phyloP scores from a whole-genome alignment of 2,888 invertebrate genomes.

The Hypolimnas misippus region DNA sequence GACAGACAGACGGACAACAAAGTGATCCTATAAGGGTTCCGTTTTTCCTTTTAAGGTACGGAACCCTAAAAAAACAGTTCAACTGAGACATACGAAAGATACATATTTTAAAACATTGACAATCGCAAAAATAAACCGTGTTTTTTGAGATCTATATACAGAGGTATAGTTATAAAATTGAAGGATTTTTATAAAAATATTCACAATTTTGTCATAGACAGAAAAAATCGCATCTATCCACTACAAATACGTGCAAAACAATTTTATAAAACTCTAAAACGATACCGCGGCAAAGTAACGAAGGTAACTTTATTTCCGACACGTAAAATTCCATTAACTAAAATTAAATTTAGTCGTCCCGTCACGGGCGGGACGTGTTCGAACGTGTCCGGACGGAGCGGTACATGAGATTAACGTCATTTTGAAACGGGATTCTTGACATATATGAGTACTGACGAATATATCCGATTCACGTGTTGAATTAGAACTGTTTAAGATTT shows the following conservation, averaged over 20 bases:
- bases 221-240: neutral
- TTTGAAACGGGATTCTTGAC: conserved; percentile 40
- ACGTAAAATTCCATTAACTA: conserved; percentile 33
- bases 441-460: conserved; percentile 33
- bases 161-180: too few relatives aligned
- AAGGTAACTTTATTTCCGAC: conserved; percentile 11
- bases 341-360: conserved; percentile 41
- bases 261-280: conserved; percentile 21
- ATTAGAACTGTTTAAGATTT: neutral
- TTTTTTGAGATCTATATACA: too few relatives aligned
- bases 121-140: too few relatives aligned
- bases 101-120: too few relatives aligned
- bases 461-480: conserved; percentile 16
- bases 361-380: conserved; percentile 36
- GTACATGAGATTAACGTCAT: conserved; percentile 44
- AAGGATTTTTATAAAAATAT: too few relatives aligned
- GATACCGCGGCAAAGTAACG: conserved; percentile 31
- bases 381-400: conserved; percentile 33
- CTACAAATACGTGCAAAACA: neutral
- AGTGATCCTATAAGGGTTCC: too few relatives aligned
- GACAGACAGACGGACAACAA: too few relatives aligned
- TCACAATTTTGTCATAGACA: too few relatives aligned
- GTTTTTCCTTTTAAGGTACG: too few relatives aligned
- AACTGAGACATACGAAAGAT: too few relatives aligned
- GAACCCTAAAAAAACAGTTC: too few relatives aligned